Conservation (phyloP, 2,797 vertebrate species). For the Enteromius anoplus region DNA sequence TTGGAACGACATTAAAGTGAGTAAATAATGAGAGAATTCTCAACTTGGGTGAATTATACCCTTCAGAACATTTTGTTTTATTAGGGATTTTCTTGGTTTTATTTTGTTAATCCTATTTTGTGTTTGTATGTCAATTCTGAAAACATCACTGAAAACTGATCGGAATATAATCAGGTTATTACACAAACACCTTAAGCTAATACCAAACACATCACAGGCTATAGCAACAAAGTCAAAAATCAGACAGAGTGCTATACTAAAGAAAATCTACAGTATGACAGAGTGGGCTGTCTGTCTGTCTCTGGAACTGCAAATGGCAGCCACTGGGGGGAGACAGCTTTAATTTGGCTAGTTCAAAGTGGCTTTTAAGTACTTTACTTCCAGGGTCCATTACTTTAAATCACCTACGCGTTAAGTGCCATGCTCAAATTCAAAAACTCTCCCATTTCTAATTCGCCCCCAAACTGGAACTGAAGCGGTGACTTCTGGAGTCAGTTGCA, state of each 20-base stretch:
- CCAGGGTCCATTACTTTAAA: background rate
- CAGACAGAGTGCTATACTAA: background rate
- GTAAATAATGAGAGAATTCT: background rate
- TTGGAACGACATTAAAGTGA: background rate
- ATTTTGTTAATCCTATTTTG: background rate
- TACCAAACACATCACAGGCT: background rate
- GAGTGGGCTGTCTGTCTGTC: background rate
- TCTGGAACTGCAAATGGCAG: constrained; percentile 44
- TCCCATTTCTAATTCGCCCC: constrained; percentile 7
- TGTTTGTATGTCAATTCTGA: background rate
- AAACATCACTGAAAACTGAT: background rate
- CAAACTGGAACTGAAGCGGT: background rate
- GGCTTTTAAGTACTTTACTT: constrained; percentile 22
- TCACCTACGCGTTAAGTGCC: constrained; percentile 10
- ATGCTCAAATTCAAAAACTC: constrained; percentile 1
- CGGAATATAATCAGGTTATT: background rate
- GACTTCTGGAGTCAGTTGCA: background rate
- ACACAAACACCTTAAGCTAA: background rate
- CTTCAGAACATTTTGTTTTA: background rate
- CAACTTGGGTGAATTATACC: background rate
- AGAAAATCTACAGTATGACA: background rate
- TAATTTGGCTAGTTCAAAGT: constrained; percentile 5
- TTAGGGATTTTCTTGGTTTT: background rate
- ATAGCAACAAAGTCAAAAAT: background rate
- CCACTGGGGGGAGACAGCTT: constrained; percentile 60